Evolutionary conservation across 2,113 vertebrate species (phyloP), one percentile per base, ranked within the genome.

Genomic region (Ceratotherium simum): DNA sequence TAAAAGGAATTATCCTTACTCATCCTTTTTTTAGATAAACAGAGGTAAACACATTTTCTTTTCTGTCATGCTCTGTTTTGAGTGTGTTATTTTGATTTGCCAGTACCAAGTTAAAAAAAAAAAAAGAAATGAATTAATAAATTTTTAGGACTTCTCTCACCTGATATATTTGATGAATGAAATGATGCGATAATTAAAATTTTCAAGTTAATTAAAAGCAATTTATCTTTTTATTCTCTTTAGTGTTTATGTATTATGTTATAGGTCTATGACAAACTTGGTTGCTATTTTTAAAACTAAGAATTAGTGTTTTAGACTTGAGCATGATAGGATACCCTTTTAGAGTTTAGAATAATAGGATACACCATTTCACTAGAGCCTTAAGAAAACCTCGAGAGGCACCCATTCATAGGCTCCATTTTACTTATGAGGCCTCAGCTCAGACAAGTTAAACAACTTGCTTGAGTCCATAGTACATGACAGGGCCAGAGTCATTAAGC

Each of bases 1-100:
- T 51, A 51, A 92, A 97, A 58, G 73, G 16, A 91, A 85, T 62
- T 85, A 64, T 33, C 14, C 48, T 91, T 95, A 80, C 13, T 95
- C 8, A 60, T 87, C 5, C 39, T 72, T 60, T 96, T 69, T 54
- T 69, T 56, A 64, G 13, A 82, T 82, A 83, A 93, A 70, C 18
- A 91, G 85, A 86, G 18, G n/a, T 82, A 89, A 90, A 89, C 8
- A 80, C 4, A 64, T 27, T 92, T 91, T 96, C 7, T 78, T 80
- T 95, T 70, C 79, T 87, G 33, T 67, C 69, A 60, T 0, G 6
- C 25, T 91, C 58, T 94, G 64, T 27, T 97, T 88, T 51, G 16
- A 93, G 39, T 51, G 54, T 75, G 31, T 18, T 93, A 21, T 31
- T 97, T 18, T 7, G 36, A 78, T 65, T 80, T 90, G 14, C 17